Evolutionary conservation across 2,797 vertebrate genomes (phyloP).

Genomic region (Lutjanus campechanus): DNA sequence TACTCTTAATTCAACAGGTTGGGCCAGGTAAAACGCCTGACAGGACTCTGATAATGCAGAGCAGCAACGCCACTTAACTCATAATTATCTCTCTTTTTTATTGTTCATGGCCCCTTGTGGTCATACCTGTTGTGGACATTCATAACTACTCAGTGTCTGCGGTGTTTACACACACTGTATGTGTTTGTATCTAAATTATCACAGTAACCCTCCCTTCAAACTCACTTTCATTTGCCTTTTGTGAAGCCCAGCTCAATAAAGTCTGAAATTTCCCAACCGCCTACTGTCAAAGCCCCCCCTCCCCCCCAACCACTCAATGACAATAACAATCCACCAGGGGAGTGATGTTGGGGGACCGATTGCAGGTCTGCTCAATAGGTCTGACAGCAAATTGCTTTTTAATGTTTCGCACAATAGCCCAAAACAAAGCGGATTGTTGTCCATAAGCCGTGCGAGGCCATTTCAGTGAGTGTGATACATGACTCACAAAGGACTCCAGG

Average conservation of each 20-base stretch:
- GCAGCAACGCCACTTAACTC: neutral
- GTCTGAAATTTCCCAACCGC: slow-evolving; percentile 69
- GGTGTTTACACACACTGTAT: slow-evolving; percentile 19
- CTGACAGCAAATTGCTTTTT: slow-evolving; percentile 89
- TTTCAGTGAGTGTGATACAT: slow-evolving; percentile 94
- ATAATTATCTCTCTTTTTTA: neutral
- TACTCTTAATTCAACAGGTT: neutral
- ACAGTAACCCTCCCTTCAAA: slow-evolving; percentile 44
- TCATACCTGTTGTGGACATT: neutral
- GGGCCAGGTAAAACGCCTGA: neutral
- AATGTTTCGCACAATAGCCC: slow-evolving; percentile 87
- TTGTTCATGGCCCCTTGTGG: slow-evolving; percentile 11
- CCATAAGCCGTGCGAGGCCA: slow-evolving; percentile 89
- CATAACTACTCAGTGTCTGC: slow-evolving; percentile 8
- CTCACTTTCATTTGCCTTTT: slow-evolving; percentile 66
- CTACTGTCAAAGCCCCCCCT: slow-evolving; percentile 55
- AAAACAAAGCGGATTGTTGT: slow-evolving; percentile 91
- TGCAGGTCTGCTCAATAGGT: slow-evolving; percentile 79
- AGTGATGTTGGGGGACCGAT: slow-evolving; percentile 74
- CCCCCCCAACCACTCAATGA: slow-evolving; percentile 70
- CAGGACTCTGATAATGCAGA: neutral
- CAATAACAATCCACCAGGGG: slow-evolving; percentile 83
- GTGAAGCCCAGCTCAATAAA: slow-evolving; percentile 75
- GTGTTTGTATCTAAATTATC: slow-evolving; percentile 32
- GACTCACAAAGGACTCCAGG: slow-evolving; percentile 85